These are phyloP conservation scores for Drosophila stalkeri DNA, from an alignment of 2,888 invertebrate genomes.

Conservation along the genomic window DNA sequence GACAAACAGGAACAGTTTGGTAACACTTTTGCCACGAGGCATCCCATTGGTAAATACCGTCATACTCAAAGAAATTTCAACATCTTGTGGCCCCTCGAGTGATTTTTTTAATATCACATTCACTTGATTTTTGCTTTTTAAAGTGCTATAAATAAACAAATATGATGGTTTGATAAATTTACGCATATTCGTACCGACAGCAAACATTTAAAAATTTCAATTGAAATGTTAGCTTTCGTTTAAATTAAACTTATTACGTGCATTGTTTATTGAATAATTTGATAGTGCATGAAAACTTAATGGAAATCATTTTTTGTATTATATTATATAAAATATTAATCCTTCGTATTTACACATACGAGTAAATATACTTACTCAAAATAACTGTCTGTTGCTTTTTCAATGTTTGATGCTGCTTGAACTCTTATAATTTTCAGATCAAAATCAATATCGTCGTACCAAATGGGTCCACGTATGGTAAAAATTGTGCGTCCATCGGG, in stretches of 20 bases:
- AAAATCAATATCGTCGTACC: conserved; percentile 91
- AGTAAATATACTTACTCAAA: conserved; percentile 86
- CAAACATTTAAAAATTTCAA: background rate
- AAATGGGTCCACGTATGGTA: conserved; percentile 93
- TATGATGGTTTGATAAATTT: background rate
- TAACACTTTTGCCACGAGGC: conserved; percentile 93
- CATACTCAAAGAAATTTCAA: conserved; percentile 95
- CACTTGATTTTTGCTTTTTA: conserved; percentile 88
- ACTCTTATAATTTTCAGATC: conserved; percentile 89
- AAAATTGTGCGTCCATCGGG: conserved; percentile 89
- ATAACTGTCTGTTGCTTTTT: conserved; percentile 87
- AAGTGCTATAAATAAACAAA: conserved; percentile 84
- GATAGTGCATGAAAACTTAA: too few relatives aligned
- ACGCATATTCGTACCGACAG: background rate
- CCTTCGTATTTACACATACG: background rate
- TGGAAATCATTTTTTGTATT: too few relatives aligned
- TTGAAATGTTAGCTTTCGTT: too few relatives aligned
- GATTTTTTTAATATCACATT: conserved; percentile 90
- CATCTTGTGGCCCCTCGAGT: conserved; percentile 95
- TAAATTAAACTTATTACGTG: too few relatives aligned
- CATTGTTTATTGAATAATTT: too few relatives aligned
- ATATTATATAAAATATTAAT: background rate
- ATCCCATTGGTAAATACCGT: conserved; percentile 90
- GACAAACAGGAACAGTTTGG: conserved; percentile 93
- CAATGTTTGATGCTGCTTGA: conserved; percentile 88